Base-by-base conservation (phyloP, 2,113 vertebrate genomes). In the Nesospiza acunhae region DNA sequence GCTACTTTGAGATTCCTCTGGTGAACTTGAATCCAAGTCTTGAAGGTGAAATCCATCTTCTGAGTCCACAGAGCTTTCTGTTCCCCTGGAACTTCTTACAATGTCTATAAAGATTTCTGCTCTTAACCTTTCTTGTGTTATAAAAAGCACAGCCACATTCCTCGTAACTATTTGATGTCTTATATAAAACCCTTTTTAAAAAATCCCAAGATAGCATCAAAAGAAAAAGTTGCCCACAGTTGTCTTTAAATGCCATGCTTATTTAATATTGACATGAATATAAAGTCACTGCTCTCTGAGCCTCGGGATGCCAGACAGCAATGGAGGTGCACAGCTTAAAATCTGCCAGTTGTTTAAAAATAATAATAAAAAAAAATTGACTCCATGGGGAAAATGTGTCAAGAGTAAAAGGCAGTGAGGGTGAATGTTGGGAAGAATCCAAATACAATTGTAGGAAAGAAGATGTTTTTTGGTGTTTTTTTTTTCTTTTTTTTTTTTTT, bases 41-140 rank as follows among this genome's bases (percentile, higher is more conserved):
- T 98, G 96, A 98, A 98, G 97, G 97, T 98, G 97, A 98, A 98
- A 97, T 97, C 87, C 90, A 89, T 94, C 97, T 96, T 93, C 80
- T 84, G 87, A 96, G 84, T 96, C 97, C 96, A 90, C 76, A 87
- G 97, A 98, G 97, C 92, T 80, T 97, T 98, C 96, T 77, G 91
- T 90, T 98, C 97, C 97, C 96, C 78, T 95, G 96, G 94, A 98
- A 97, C 87, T 97, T 97, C 97, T 98, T 96, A 96, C 83, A 93
- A 87, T 95, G 93, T 95, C 97, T 98, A 96, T 98, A 98, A 98
- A 98, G 97, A 97, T 97, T 96, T 97, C 97, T 98, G 81, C 92
- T 98, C 97, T 98, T 98, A 98, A 98, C 97, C 97, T 98, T 98
- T 98, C 97, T 97, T 96, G 78, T 97, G 97, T 97, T 98, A 97